A percentile compares a stretch with the other conserved stretches of the same genome.
phyloP scores from a whole-genome alignment of 2,797 vertebrate species.

The Lacerta bilineata region DNA sequence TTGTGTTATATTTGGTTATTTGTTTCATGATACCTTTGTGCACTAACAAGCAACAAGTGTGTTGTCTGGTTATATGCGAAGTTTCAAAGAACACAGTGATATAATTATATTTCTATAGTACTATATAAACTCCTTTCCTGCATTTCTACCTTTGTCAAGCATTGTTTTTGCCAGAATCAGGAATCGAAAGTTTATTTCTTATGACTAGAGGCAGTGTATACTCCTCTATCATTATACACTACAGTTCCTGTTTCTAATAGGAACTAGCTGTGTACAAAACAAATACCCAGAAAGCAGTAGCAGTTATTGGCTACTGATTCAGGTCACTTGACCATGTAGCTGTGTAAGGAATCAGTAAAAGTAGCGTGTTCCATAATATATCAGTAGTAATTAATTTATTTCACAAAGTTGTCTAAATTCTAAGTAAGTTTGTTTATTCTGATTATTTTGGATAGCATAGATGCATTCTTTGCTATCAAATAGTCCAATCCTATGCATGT shows the following conservation, averaged over 20 bases:
- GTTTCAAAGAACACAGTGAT: constrained; percentile 12
- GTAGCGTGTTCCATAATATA: constrained; percentile 34
- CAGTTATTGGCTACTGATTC: constrained; percentile 53
- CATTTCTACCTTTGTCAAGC: constrained; percentile 23
- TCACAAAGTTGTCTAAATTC: constrained; percentile 48
- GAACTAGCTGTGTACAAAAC: constrained; percentile 69
- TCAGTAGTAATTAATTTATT: constrained; percentile 26
- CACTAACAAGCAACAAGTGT: not conserved
- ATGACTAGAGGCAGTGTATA: constrained; percentile 48
- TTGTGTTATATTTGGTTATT: constrained; percentile 14
- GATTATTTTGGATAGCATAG: constrained; percentile 63
- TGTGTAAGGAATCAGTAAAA: constrained; percentile 44
- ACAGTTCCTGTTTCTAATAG: constrained; percentile 68
- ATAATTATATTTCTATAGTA: constrained; percentile 23
- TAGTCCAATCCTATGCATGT: not conserved
- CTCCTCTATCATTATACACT: constrained; percentile 30
- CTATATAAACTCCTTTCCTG: constrained; percentile 23
- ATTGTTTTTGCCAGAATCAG: not conserved
- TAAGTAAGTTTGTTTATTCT: constrained; percentile 33
- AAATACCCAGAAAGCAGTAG: constrained; percentile 61
- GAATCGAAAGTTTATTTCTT: not conserved
- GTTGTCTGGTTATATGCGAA: not conserved
- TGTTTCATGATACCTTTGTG: constrained; percentile 5
- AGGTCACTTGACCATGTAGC: constrained; percentile 21
- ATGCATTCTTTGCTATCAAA: constrained; percentile 45